phyloP scores from a whole-genome alignment of 2,888 invertebrate genomes.

The Muscina levida region DNA sequence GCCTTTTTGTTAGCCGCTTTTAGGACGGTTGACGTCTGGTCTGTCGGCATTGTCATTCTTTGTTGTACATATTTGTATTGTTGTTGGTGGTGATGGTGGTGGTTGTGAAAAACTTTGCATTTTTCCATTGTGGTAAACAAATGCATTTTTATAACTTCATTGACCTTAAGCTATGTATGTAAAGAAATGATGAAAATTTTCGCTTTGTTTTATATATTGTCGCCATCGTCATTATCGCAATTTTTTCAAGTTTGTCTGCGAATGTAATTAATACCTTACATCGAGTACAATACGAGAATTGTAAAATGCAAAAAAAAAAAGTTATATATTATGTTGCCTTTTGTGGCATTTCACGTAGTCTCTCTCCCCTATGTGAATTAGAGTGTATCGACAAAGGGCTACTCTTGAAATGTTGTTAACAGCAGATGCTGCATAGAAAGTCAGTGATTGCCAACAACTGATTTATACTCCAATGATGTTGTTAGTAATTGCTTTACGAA shows the following conservation, averaged over 20 bases:
- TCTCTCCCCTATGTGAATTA: neutral
- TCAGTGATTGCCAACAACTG: too few relatives aligned
- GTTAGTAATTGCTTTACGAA: too few relatives aligned
- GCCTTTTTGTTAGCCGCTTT: constrained; percentile 10
- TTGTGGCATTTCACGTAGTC: neutral
- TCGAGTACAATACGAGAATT: neutral
- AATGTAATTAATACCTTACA: neutral
- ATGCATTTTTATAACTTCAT: constrained; percentile 55
- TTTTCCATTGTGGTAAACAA: constrained; percentile 26
- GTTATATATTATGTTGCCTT: too few relatives aligned
- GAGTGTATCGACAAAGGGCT: too few relatives aligned
- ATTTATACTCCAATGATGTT: too few relatives aligned
- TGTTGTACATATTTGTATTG: constrained; percentile 31
- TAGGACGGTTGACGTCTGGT: neutral
- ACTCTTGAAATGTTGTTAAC: too few relatives aligned
- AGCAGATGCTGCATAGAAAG: too few relatives aligned
- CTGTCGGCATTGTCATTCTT: neutral
- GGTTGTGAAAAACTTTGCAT: constrained; percentile 33
- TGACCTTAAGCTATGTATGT: constrained; percentile 39
- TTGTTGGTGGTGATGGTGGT: constrained; percentile 19
- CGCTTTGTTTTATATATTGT: too few relatives aligned
- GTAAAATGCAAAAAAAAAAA: too few relatives aligned
- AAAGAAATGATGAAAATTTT: too few relatives aligned
- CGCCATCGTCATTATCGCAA: too few relatives aligned
- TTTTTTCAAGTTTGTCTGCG: neutral